phyloP scores from a whole-genome alignment of 2,113 vertebrate species.

The Fregata magnificens region DNA sequence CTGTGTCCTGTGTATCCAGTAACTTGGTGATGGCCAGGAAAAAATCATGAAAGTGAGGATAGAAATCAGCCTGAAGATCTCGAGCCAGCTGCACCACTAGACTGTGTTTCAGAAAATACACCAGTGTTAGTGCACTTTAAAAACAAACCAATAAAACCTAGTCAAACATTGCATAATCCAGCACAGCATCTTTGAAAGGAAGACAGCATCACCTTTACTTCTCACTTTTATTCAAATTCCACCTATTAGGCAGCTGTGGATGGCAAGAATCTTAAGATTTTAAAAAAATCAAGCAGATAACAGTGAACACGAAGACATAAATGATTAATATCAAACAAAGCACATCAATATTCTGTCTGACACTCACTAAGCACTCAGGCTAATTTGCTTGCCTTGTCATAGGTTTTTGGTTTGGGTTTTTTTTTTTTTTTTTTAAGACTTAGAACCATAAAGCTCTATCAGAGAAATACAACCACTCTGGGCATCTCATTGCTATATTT shows the following conservation, averaged over 20 bases:
- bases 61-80: constrained; percentile 96
- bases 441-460: not conserved
- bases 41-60: constrained; percentile 93
- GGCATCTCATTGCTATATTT: not conserved
- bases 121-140: not conserved
- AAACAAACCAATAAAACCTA: not conserved
- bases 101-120: constrained; percentile 69
- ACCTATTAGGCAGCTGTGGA: not conserved
- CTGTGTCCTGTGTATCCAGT: constrained; percentile 92
- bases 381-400: not conserved
- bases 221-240: not conserved
- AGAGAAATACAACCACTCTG: not conserved
- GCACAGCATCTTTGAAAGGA: not conserved
- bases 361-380: not conserved
- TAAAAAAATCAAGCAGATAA: not conserved
- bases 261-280: not conserved
- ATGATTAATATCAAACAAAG: not conserved
- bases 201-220: not conserved
- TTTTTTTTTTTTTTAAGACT: not conserved
- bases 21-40: constrained; percentile 87
- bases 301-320: not conserved
- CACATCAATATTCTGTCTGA: not conserved
- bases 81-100: constrained; percentile 93
- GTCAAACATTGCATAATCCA: not conserved
- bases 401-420: not conserved